Conservation (phyloP, 2,888 invertebrate genomes). For the Sipunculus nudus region DNA sequence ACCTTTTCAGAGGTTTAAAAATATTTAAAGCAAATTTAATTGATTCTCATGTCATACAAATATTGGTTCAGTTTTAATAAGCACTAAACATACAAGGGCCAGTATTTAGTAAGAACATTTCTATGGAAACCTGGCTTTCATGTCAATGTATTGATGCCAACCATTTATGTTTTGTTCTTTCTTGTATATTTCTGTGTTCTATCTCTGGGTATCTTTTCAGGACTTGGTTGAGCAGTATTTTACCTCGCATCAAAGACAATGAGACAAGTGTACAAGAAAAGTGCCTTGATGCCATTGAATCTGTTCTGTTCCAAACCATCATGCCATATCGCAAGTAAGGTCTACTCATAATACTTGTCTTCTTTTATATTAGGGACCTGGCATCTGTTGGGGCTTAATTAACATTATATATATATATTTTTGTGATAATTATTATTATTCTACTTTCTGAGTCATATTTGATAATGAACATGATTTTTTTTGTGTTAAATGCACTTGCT, state of each 20-base stretch:
- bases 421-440: no score
- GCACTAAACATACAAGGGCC: not conserved
- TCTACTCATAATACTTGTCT: not conserved
- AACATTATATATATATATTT: no score
- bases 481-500: no score
- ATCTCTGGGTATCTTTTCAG: no score
- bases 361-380: not conserved
- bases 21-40: no score
- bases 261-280: conserved; percentile 69
- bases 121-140: no score
- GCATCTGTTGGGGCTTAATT: not conserved
- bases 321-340: conserved; percentile 41
- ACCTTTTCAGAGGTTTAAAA: no score
- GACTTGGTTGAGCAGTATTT: conserved; percentile 64
- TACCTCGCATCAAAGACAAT: conserved; percentile 71
- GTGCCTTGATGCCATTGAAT: conserved; percentile 65
- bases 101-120: not conserved
- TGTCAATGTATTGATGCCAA: no score
- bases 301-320: conserved; percentile 53
- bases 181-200: no score
- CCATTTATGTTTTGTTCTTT: no score
- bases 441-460: no score
- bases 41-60: not conserved
- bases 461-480: no score
- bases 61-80: not conserved